Conservation (phyloP, 2,888 invertebrate species). For the Nebria brevicollis region DNA sequence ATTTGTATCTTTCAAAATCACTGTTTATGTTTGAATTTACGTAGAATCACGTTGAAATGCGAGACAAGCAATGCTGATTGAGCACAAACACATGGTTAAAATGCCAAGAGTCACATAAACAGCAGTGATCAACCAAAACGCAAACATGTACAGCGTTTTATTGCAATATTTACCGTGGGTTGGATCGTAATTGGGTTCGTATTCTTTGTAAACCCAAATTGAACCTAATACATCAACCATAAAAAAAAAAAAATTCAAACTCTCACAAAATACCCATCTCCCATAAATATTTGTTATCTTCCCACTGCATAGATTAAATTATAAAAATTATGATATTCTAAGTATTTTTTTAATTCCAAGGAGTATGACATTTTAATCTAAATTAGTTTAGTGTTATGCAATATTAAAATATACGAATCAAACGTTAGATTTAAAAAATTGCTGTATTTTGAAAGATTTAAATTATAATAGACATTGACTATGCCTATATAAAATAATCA, state of each 20-base stretch:
- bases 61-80: slow-evolving; percentile 66
- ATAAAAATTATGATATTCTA: too few species aligned
- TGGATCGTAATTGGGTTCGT: slow-evolving; percentile 69
- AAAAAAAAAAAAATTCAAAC: neutral
- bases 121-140: slow-evolving; percentile 76
- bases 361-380: too few species aligned
- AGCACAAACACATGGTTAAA: slow-evolving; percentile 67
- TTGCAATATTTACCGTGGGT: slow-evolving; percentile 69
- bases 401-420: too few species aligned
- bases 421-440: too few species aligned
- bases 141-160: slow-evolving; percentile 73
- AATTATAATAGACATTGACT: too few species aligned
- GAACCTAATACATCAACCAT: slow-evolving; percentile 63
- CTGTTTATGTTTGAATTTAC: slow-evolving; percentile 17
- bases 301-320: neutral
- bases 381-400: too few species aligned
- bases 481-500: too few species aligned
- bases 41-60: slow-evolving; percentile 57
- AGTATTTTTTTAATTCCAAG: too few species aligned
- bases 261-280: neutral
- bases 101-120: slow-evolving; percentile 70
- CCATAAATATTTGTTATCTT: neutral
- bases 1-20: neutral
- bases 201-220: slow-evolving; percentile 75
- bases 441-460: too few species aligned